Percentiles rank a stretch among this genome's conserved stretches.
Evolutionary conservation across 1,140 invertebrate genomes (phyloP).

Genomic region (Apis mellifera): Amel_HAv3.1 CM009942.2:9057501-9058000

Average conservation of each 20-base stretch:
- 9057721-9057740: background rate
- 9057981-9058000: conserved; percentile 5
- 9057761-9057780: too few species aligned
- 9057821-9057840: too few species aligned
- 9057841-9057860: background rate
- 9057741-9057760: background rate
- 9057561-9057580: background rate
- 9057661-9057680: background rate
- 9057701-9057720: background rate
- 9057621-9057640: conserved; percentile 15
- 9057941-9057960: conserved; percentile 18
- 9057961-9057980: conserved; percentile 22
- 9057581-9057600: background rate
- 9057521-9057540: background rate
- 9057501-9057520: background rate
- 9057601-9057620: background rate
- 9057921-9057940: conserved; percentile 15
- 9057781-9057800: background rate
- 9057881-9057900: conserved; percentile 1
- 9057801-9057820: too few species aligned
- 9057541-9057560: background rate
- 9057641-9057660: background rate
- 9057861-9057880: background rate
- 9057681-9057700: conserved; percentile 1
- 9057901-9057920: conserved; percentile 19